Evolutionary conservation across 2,888 invertebrate species (phyloP).

Genomic region (Steinernema carpocapsae): DNA sequence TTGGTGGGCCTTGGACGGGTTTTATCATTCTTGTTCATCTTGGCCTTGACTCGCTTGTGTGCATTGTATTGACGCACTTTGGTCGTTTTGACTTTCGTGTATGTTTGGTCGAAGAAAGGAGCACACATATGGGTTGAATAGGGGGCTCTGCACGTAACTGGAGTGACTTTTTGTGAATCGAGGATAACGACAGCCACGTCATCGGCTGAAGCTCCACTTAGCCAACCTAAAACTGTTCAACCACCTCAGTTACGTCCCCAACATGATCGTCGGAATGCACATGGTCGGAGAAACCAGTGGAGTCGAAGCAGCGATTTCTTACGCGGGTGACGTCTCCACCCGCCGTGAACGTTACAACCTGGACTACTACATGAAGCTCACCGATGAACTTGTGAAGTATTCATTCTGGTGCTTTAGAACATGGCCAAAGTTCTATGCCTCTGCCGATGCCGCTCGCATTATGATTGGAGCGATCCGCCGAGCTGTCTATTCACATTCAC

Average conservation of each 20-base stretch:
- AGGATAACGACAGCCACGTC: too few relatives aligned
- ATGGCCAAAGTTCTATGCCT: constrained; percentile 83
- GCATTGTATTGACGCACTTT: too few relatives aligned
- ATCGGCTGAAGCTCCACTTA: too few relatives aligned
- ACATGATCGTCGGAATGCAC: constrained; percentile 92
- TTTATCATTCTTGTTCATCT: too few relatives aligned
- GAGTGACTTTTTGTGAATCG: too few relatives aligned
- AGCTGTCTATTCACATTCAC: constrained; percentile 97
- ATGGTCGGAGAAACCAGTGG: constrained; percentile 85
- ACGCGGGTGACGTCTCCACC: constrained; percentile 97
- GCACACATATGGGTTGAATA: too few relatives aligned
- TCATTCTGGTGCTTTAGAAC: constrained; percentile 30
- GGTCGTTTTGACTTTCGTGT: too few relatives aligned
- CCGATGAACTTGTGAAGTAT: constrained; percentile 90
- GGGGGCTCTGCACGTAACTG: too few relatives aligned
- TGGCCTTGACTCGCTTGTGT: too few relatives aligned
- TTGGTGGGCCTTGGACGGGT: too few relatives aligned
- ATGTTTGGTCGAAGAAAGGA: too few relatives aligned
- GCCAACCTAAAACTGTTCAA: too few relatives aligned
- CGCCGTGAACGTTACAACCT: constrained; percentile 88
- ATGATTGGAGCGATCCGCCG: constrained; percentile 87
- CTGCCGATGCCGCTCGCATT: constrained; percentile 84
- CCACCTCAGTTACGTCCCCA: constrained; percentile 95
- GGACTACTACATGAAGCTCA: constrained; percentile 90
- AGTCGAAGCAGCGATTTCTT: constrained; percentile 96